Evolutionary conservation across 2,113 vertebrate genomes (phyloP), one percentile per base, ranked within the genome.

Genomic region (Perca schrenkii): DNA sequence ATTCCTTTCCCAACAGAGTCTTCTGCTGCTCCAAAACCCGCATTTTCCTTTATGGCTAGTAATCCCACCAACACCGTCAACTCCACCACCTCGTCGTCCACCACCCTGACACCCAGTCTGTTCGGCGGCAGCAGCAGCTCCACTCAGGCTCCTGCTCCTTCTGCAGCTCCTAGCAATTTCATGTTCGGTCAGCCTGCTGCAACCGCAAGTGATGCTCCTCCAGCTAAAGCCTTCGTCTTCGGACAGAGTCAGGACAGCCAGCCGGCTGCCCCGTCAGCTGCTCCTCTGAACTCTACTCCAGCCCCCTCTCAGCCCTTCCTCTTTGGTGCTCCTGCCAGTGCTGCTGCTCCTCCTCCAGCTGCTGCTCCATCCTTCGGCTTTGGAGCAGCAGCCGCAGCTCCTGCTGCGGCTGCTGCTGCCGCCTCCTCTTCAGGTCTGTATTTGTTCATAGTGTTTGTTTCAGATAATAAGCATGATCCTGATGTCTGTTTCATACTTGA

Each of bases 221-320:
- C 96, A 3, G 91, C 96, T 61, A 97, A 96, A 76, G 80, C 95
- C 1, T 97, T 99, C 66, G 79, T 96, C 11, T 99, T 99, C 74
- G 94, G 97, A 77, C 92, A 94, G 57, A 97, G 95, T 90, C 97
- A 97, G 66, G 97, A 93, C 89, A 95, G 95, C 87, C 94, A 97
- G 82, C 68, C 94, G 4, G 58, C 95, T 17, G 96, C 90, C 82
- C 85, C 94, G 43, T 79, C 86, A 12, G 77, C 90, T 6, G 65
- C 91, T 28, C 91, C 96, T 40, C 77, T 92, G 79, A 87, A 47
- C 80, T 77, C 91, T 3, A 52, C 93, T 10, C 80, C 95, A 6
- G 84, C 93, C 8, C 57, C 94, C 12, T 81, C 93, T 56, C 85
- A 94, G 53, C 95, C 97, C 0, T 99, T 99, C 85, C 77, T 97